Base-by-base conservation (phyloP, 2,797 vertebrate species). In the Characodon lateralis region DNA sequence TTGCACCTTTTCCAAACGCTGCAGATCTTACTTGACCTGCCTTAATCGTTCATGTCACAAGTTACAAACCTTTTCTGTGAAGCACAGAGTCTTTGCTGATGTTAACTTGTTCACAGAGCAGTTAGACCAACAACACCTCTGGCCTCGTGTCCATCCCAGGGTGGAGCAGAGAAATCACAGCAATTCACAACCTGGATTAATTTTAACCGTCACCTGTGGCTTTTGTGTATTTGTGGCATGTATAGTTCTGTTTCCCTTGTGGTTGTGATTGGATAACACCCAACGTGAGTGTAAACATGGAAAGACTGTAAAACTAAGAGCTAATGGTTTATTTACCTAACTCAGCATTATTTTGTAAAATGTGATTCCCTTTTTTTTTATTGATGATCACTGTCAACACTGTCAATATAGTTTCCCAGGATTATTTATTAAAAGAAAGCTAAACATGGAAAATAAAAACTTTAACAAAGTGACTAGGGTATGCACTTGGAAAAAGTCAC, bases 151-250 rank as follows among this genome's bases (percentile, higher is more conserved):
- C 87, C 82, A 85, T 81, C 83, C 77, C 77, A 76, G 85, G 90
- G 90, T 83, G 92, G 90, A 90, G 89, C 81, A 77, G 77, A 88
- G 26, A 86, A 91, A 93, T 91, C 90, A 86, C 78, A 84, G 87
- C 83, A 0, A 56, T 75, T 87, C 69, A 87, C 73, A 86, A 72
- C 46, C 50, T 74, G 84, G 84, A 83, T 89, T 86, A 78, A 75
- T 24, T 81, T 79, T n/a, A 91, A 91, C 87, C 8, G 88, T 86
- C 89, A 74, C 39, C 35, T 82, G 75, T 56, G 48, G 56, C 70
- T 83, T 80, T 69, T 55, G 12, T 65, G 82, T 73, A 68, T 46
- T 59, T 76, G 31, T 41, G 24, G 74, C 41, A 20, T 55, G 72
- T 51, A 74, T 31, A 41, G 76, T 83, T 35, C 35, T 35, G 35